Base-by-base conservation (phyloP, 2,113 vertebrate species). In the Abramis brama region DNA sequence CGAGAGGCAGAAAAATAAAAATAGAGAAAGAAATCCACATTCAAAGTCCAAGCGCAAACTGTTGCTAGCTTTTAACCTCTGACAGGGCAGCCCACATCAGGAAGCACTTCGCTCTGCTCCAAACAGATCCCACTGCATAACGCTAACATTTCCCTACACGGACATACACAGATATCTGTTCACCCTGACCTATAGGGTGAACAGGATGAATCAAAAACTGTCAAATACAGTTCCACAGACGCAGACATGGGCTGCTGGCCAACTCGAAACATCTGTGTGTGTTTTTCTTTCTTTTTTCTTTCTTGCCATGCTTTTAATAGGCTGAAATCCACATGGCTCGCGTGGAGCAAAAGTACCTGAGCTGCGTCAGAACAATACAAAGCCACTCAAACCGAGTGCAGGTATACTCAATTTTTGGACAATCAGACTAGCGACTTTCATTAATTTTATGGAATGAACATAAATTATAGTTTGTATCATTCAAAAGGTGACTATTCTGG, bases 51-150 rank as follows among this genome's bases (percentile, higher is more conserved):
- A 17, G 30, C 82, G 57, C 60, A 57, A 5, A 43, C 87, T 91
- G 87, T 92, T 91, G 50, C 52, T 87, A 86, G 77, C 89, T 89
- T 92, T 93, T 92, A 93, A 92, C 91, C 90, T 89, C 52, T 89
- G 83, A 89, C 79, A 76, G 74, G 71, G 47, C 45, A 64, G 15
- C 59, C 59, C 52, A 62, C 79, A 81, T 86, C 79, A 66, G 66
- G 70, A 86, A 82, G 45, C 57, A 80, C 71, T 82, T 83, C 59
- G 52, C 60, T 68, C 30, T 11, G 27, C 85, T 60, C 77, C 33
- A 43, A 79, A 78, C 83, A 47, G 60, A 64, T 85, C 74, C 60
- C 43, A 66, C 43, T 19, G 45, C 73, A 85, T 66, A 57, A 23
- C 30, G 74, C 83, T 81, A 62, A 64, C 60, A 82, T 86, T 82